A percentile compares a stretch with the other conserved stretches of the same genome.
phyloP scores from a whole-genome alignment of 2,888 invertebrate species.

The Lasioglossum villosulum region DNA sequence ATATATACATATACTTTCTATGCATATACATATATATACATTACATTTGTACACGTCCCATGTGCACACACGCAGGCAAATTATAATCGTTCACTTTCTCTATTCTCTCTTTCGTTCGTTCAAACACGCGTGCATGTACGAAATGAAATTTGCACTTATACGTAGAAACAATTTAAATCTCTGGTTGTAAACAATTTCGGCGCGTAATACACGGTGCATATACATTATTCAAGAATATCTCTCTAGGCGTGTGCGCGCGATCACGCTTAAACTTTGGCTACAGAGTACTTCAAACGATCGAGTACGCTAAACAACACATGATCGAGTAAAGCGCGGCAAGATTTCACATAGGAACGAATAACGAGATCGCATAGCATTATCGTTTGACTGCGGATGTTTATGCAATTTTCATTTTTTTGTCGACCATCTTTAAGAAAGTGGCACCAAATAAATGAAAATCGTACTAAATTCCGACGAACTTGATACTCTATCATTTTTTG shows the following conservation, averaged over 20 bases:
- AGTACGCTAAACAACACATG: conserved; percentile 34
- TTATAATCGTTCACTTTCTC: neutral
- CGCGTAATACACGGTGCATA: conserved; percentile 17
- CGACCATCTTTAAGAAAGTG: too few relatives aligned
- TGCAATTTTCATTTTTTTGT: too few relatives aligned
- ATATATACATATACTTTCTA: neutral
- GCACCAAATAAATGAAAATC: too few relatives aligned
- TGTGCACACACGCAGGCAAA: neutral
- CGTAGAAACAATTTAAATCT: conserved; percentile 59
- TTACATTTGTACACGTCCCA: neutral
- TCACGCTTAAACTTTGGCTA: conserved; percentile 53
- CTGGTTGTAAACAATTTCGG: conserved; percentile 61
- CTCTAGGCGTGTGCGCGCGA: conserved; percentile 23
- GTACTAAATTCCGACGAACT: too few relatives aligned
- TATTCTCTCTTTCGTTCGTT: neutral
- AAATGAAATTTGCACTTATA: conserved; percentile 78
- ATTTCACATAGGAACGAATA: neutral
- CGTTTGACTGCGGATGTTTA: too few relatives aligned
- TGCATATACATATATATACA: neutral
- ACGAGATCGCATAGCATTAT: neutral
- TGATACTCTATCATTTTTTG: too few relatives aligned
- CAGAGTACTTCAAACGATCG: conserved; percentile 20
- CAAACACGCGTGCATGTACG: conserved; percentile 34
- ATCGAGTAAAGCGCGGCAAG: neutral
- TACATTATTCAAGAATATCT: conserved; percentile 32